These are phyloP conservation scores for Lacerta viridis DNA, from an alignment of 2,797 vertebrate genomes.

Conservation along the genomic window DNA sequence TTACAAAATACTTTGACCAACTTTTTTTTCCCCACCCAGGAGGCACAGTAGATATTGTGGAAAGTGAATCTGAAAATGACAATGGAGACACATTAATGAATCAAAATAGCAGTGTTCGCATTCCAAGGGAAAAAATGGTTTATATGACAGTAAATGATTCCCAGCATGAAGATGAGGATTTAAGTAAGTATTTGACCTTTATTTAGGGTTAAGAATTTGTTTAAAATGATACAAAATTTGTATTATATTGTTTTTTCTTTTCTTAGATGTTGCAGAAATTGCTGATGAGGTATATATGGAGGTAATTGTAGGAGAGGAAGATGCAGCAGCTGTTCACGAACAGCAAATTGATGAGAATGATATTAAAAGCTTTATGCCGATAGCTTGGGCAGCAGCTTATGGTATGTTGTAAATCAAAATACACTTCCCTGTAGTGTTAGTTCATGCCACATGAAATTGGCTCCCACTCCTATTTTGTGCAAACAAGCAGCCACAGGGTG, in stretches of 20 bases:
- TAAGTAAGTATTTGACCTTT: constrained; percentile 88
- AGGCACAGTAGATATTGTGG: constrained; percentile 95
- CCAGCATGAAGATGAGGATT: constrained; percentile 93
- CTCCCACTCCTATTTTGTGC: neutral
- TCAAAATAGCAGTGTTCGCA: constrained; percentile 87
- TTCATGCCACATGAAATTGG: neutral
- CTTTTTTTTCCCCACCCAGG: constrained; percentile 79
- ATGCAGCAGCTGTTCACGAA: constrained; percentile 87
- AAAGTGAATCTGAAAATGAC: constrained; percentile 91
- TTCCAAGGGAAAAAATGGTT: constrained; percentile 96
- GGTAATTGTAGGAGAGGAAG: constrained; percentile 93
- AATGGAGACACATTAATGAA: constrained; percentile 88
- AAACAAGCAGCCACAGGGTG: neutral
- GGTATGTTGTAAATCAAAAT: constrained; percentile 80
- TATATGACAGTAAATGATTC: constrained; percentile 97
- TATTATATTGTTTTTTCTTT: constrained; percentile 63
- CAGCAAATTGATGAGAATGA: constrained; percentile 89
- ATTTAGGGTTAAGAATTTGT: constrained; percentile 72
- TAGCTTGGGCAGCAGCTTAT: constrained; percentile 93
- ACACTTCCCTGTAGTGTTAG: neutral
- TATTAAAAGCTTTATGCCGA: constrained; percentile 94
- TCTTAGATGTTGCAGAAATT: constrained; percentile 90
- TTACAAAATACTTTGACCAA: constrained; percentile 62
- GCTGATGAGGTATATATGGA: constrained; percentile 96
- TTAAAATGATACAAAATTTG: constrained; percentile 50